Evolutionary conservation across 2,113 vertebrate genomes (phyloP).

Genomic region (Naja naja): DNA sequence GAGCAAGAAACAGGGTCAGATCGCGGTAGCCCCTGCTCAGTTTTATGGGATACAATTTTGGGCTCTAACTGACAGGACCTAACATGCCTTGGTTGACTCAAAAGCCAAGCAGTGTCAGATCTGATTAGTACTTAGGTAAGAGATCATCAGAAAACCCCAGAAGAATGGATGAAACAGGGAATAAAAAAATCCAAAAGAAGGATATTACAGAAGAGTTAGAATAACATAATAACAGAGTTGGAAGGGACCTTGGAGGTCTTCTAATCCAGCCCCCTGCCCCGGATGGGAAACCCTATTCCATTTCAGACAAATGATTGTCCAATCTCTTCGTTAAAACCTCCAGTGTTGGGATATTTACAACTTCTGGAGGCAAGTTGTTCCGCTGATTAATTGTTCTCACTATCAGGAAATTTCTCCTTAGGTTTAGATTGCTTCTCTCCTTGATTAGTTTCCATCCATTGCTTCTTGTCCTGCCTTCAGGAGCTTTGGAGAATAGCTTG

Average conservation of each 20-base stretch:
- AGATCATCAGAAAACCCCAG: background rate
- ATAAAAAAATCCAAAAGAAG: background rate
- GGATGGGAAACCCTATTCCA: background rate
- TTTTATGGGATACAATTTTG: background rate
- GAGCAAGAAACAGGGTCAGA: background rate
- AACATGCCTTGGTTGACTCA: background rate
- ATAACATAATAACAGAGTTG: background rate
- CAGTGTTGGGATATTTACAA: background rate
- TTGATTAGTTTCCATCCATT: too few relatives aligned
- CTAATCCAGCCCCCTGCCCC: background rate
- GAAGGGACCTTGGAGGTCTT: background rate
- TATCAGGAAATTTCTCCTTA: too few relatives aligned
- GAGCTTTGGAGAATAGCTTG: too few relatives aligned
- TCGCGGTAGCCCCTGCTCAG: background rate
- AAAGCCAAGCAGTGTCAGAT: background rate
- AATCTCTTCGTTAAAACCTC: background rate
- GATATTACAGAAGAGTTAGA: background rate
- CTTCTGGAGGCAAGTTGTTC: background rate
- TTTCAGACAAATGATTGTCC: background rate
- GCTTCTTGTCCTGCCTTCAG: too few relatives aligned
- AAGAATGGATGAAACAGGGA: background rate
- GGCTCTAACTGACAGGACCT: background rate
- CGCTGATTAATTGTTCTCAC: background rate
- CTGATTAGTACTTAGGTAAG: background rate
- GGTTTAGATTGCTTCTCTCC: too few relatives aligned